These are phyloP conservation scores for Drosophila robusta DNA, from an alignment of 2,888 invertebrate genomes.

Conservation along the genomic window DNA sequence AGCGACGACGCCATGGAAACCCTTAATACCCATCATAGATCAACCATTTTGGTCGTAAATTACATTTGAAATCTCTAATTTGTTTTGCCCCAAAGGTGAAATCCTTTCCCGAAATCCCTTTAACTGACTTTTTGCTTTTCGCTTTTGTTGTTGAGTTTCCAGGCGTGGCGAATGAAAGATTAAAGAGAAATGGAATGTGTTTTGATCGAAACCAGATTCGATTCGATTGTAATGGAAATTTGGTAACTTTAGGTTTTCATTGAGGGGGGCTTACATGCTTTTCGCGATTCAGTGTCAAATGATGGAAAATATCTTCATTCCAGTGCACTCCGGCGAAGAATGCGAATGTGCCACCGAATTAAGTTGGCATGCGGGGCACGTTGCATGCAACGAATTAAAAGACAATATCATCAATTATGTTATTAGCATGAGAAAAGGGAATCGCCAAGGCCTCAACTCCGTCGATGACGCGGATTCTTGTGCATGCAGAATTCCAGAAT, in stretches of 20 bases:
- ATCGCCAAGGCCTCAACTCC: constrained; percentile 30
- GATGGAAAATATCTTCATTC: constrained; percentile 30
- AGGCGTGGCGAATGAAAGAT: constrained; percentile 37
- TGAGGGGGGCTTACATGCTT: not conserved
- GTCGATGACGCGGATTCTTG: constrained; percentile 44
- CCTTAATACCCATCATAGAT: constrained; percentile 80
- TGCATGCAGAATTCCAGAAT: constrained; percentile 49
- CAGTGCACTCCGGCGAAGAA: constrained; percentile 4
- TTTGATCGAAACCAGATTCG: constrained; percentile 20
- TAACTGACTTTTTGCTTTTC: constrained; percentile 43
- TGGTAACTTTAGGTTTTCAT: not conserved
- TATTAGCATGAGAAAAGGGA: constrained; percentile 76
- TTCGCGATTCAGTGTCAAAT: constrained; percentile 26
- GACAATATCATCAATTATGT: constrained; percentile 85
- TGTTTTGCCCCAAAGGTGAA: constrained; percentile 79
- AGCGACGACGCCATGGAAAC: constrained; percentile 62
- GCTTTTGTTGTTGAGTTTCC: constrained; percentile 42
- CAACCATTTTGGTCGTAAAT: constrained; percentile 83
- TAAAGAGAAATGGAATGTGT: constrained; percentile 33
- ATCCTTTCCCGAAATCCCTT: constrained; percentile 72
- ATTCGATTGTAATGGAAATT: not conserved
- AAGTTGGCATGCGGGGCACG: constrained; percentile 72
- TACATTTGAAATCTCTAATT: constrained; percentile 83
- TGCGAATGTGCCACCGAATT: constrained; percentile 35
- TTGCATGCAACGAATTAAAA: constrained; percentile 83